Conservation (phyloP, 2,888 invertebrate species). For the Alloscopus bannaensis region DNA sequence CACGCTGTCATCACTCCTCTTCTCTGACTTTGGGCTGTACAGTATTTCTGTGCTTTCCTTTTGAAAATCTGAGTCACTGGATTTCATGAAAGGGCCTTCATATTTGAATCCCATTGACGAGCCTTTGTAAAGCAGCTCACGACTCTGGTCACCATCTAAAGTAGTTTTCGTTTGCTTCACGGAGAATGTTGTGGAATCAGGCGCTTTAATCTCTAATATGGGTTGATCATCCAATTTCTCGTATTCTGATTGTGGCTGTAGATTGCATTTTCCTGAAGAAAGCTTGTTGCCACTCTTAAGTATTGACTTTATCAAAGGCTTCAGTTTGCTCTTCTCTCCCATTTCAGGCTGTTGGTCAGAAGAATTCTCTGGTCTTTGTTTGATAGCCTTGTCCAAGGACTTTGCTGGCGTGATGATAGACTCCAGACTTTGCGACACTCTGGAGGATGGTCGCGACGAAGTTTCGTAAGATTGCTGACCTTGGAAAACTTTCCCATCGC, state of each 20-base stretch:
- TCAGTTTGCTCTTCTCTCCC: no score
- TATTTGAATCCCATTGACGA: constrained; percentile 41
- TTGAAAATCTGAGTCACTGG: background rate
- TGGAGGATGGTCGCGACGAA: background rate
- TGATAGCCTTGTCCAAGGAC: no score
- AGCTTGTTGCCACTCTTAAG: constrained; percentile 11
- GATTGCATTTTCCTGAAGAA: no score
- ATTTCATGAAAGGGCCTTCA: constrained; percentile 42
- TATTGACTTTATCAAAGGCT: constrained; percentile 12
- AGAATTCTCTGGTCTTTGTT: no score
- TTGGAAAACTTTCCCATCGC: no score
- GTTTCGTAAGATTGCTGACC: background rate
- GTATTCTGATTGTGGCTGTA: no score
- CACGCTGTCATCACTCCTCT: constrained; percentile 26
- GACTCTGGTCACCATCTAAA: constrained; percentile 8
- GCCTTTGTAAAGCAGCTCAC: constrained; percentile 30
- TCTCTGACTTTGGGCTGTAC: constrained; percentile 34
- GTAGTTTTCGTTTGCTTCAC: no score
- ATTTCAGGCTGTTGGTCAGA: no score
- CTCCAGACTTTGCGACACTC: constrained; percentile 22
- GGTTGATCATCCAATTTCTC: no score
- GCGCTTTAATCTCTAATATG: no score
- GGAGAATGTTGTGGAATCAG: no score
- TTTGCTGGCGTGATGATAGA: background rate
- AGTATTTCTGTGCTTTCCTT: constrained; percentile 31